Evolutionary conservation across 2,113 vertebrate species (phyloP).

Genomic region (Anhinga anhinga): DNA sequence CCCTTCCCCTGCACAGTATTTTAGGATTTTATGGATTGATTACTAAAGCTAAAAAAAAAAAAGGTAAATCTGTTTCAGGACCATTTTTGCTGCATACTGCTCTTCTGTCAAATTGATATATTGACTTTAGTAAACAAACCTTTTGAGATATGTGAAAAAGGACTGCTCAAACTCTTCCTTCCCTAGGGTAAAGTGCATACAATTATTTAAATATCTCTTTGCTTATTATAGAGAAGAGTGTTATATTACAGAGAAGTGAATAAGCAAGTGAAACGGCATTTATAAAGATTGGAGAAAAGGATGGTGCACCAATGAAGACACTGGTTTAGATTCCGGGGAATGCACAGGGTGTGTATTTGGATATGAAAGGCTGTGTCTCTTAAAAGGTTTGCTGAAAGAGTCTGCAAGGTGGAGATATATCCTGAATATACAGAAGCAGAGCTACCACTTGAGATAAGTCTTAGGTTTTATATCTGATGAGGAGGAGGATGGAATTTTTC

Average conservation of each 20-base stretch:
- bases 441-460: background rate
- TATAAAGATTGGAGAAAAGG: background rate
- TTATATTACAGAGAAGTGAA: background rate
- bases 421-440: background rate
- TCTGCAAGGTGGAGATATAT: background rate
- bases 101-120: background rate
- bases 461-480: background rate
- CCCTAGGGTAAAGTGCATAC: background rate
- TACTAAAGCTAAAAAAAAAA: background rate
- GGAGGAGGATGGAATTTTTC: background rate
- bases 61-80: background rate
- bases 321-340: background rate
- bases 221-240: background rate
- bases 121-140: background rate
- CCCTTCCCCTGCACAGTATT: background rate
- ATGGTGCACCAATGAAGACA: background rate
- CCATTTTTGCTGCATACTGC: background rate
- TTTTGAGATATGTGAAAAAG: background rate
- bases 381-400: background rate
- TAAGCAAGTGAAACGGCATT: background rate
- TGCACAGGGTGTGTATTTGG: background rate
- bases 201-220: background rate
- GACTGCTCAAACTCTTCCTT: background rate
- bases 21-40: conserved; percentile 5
- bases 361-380: background rate